phyloP scores from a whole-genome alignment of 2,888 invertebrate species.

The Chalcosyrphus nemorum region DNA sequence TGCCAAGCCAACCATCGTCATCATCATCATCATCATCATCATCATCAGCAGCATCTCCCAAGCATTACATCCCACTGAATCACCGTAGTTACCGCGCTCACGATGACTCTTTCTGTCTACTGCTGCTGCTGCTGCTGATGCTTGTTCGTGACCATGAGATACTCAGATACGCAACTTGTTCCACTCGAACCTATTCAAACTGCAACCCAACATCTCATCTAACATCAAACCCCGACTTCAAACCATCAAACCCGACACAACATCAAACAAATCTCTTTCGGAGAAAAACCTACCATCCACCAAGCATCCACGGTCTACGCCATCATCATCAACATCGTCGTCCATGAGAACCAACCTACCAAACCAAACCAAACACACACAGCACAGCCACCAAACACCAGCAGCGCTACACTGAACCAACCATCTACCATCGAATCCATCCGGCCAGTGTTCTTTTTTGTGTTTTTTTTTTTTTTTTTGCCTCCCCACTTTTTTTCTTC shows the following conservation, averaged over 20 bases:
- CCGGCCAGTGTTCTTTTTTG: conserved; percentile 71
- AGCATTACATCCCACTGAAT: conserved; percentile 58
- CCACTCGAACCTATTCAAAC: not conserved
- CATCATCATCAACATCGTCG: no score
- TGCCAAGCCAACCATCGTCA: conserved; percentile 40
- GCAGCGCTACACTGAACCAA: conserved; percentile 38
- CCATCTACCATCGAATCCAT: conserved; percentile 62
- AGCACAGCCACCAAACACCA: conserved; percentile 15
- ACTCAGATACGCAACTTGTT: conserved; percentile 35
- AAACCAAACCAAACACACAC: no score
- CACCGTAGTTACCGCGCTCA: conserved; percentile 48
- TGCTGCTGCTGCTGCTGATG: no score
- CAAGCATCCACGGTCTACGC: conserved; percentile 47
- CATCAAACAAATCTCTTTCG: not conserved
- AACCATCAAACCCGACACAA: conserved; percentile 12
- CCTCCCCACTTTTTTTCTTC: conserved; percentile 74
- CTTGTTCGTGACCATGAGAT: conserved; percentile 14
- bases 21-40: no score
- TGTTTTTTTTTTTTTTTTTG: conserved; percentile 73
- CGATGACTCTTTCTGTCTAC: conserved; percentile 32
- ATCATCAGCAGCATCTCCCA: conserved; percentile 37
- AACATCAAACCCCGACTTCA: conserved; percentile 21
- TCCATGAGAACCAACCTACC: conserved; percentile 36
- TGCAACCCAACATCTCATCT: not conserved
- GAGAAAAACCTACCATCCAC: conserved; percentile 34